Evolutionary conservation across 2,797 vertebrate species (phyloP).

Genomic region (Capromys pilorides): DNA sequence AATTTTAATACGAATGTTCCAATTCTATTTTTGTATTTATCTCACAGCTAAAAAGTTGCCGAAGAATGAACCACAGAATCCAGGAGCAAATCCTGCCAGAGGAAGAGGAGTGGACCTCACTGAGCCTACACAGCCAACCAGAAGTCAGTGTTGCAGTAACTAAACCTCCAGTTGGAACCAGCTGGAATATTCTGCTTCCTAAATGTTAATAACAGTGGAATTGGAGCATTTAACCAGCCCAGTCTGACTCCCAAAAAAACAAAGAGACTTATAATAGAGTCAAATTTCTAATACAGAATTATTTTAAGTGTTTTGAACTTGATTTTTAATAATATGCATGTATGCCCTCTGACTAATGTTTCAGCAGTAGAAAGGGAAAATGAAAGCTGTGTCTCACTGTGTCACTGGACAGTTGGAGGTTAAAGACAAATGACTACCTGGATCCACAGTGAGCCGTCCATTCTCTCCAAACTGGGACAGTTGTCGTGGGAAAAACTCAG

Average conservation of each 20-base stretch:
- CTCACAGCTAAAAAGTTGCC: slow-evolving; percentile 96
- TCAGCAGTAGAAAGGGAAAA: slow-evolving; percentile 80
- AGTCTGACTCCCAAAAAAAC: slow-evolving; percentile 92
- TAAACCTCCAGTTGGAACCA: slow-evolving; percentile 87
- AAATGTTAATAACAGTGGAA: slow-evolving; percentile 91
- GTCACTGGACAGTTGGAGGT: slow-evolving; percentile 79
- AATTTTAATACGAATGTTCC: slow-evolving; percentile 44
- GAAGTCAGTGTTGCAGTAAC: slow-evolving; percentile 97
- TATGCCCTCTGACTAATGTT: slow-evolving; percentile 89
- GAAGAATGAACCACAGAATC: slow-evolving; percentile 95
- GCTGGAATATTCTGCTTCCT: slow-evolving; percentile 84
- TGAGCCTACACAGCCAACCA: slow-evolving; percentile 94
- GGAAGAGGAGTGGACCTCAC: slow-evolving; percentile 97
- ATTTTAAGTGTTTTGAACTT: slow-evolving; percentile 89
- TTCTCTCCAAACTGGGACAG: slow-evolving; percentile 81
- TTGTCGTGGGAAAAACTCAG: slow-evolving; percentile 71
- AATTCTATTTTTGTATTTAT: slow-evolving; percentile 69
- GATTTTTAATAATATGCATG: slow-evolving; percentile 93
- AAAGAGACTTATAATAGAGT: slow-evolving; percentile 92
- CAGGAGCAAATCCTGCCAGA: slow-evolving; percentile 90
- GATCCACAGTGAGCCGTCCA: slow-evolving; percentile 79
- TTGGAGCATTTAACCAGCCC: slow-evolving; percentile 91
- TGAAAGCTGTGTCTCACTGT: slow-evolving; percentile 78
- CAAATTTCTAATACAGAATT: slow-evolving; percentile 94
- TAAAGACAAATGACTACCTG: slow-evolving; percentile 76